phyloP scores from a whole-genome alignment of 23 tunicate species.

The Corella eumyota region DNA sequence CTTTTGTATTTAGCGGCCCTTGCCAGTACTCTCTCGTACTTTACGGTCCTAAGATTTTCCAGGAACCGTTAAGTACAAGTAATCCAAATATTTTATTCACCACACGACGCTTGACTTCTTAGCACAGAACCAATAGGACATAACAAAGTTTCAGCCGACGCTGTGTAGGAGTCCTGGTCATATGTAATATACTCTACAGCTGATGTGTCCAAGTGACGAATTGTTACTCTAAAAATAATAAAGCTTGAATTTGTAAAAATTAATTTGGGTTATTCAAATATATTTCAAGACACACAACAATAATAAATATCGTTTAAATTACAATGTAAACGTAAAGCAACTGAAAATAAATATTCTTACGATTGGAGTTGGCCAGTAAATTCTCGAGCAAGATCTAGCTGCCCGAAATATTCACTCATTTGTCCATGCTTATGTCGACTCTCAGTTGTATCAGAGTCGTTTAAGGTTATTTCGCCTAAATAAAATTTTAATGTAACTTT shows the following conservation, averaged over 20 bases:
- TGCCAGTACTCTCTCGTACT: no score
- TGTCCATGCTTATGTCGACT: constrained; percentile 41
- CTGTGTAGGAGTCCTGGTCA: constrained; percentile 35
- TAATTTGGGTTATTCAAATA: no score
- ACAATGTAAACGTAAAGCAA: no score
- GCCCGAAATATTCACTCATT: constrained; percentile 62
- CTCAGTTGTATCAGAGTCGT: constrained; percentile 38
- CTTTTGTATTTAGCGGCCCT: no score
- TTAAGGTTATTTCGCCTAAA: constrained; percentile 31
- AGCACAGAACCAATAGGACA: constrained; percentile 80
- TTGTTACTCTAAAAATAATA: constrained; percentile 12
- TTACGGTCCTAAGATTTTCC: no score
- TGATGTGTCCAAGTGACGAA: constrained; percentile 31
- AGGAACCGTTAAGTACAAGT: no score
- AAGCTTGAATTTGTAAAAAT: no score
- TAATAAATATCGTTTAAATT: no score
- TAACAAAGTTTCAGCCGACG: constrained; percentile 21
- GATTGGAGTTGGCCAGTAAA: constrained; percentile 5
- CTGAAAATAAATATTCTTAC: not conserved
- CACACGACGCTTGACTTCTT: constrained; percentile 65
- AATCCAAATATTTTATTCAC: no score
- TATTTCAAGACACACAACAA: no score
- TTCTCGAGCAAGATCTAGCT: constrained; percentile 18
- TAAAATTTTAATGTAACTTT: no score
- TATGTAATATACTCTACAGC: constrained; percentile 20